Conservation (phyloP, 1,140 invertebrate genomes). For the Cotesia chilonis region DNA sequence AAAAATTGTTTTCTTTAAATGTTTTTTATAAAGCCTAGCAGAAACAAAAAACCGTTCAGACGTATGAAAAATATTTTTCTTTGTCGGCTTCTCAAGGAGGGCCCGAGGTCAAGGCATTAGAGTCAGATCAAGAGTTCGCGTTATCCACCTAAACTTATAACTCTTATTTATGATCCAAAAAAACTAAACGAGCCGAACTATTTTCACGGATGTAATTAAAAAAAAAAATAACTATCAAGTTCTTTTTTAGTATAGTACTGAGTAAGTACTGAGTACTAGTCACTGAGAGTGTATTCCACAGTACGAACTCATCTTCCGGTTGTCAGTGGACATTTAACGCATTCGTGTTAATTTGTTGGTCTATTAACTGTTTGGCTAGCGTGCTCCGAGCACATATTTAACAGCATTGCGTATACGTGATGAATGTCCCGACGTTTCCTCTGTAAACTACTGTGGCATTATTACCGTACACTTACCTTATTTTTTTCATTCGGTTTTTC, state of each 20-base stretch:
- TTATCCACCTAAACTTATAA: slow-evolving; percentile 4
- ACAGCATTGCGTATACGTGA: slow-evolving; percentile 41
- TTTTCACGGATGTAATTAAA: not conserved
- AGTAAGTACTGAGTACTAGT: too few species aligned
- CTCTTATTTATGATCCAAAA: not conserved
- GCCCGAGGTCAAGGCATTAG: not conserved
- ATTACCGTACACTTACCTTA: slow-evolving; percentile 42
- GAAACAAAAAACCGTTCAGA: not conserved
- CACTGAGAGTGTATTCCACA: slow-evolving; percentile 5
- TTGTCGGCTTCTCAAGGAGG: slow-evolving; percentile 10
- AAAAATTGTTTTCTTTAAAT: slow-evolving; percentile 1
- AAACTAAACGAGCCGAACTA: not conserved
- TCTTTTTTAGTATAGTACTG: too few species aligned
- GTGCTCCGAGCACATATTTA: slow-evolving; percentile 39
- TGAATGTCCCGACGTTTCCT: slow-evolving; percentile 47
- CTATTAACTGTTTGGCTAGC: slow-evolving; percentile 36
- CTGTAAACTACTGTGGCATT: slow-evolving; percentile 39
- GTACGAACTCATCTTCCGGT: slow-evolving; percentile 41
- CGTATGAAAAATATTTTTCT: slow-evolving; percentile 30
- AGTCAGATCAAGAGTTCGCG: not conserved
- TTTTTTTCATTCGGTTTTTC: not conserved
- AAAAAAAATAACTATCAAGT: too few species aligned
- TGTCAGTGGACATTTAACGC: slow-evolving; percentile 42
- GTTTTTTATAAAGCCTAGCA: not conserved
- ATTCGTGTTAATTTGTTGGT: slow-evolving; percentile 51